Evolutionary conservation across 2,113 vertebrate genomes (phyloP).

Genomic region (Strix aluco): DNA sequence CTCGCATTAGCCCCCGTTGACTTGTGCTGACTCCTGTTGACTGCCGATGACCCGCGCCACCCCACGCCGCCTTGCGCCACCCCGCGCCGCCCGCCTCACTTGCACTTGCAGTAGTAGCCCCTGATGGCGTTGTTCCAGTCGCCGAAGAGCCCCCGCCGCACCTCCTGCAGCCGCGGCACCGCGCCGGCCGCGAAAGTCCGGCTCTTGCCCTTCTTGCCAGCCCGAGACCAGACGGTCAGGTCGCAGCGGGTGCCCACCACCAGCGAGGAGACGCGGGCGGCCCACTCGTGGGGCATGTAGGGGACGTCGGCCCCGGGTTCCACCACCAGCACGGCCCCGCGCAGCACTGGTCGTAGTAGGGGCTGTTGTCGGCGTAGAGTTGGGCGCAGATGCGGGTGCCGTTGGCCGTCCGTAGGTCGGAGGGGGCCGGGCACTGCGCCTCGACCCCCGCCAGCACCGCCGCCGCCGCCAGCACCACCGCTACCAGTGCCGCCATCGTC

Average conservation of each 20-base stretch:
- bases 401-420: not conserved
- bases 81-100: not conserved
- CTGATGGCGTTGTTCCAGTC: slow-evolving; percentile 76
- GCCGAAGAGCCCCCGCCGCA: slow-evolving; percentile 51
- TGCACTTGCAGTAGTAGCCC: slow-evolving; percentile 73
- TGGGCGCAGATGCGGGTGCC: slow-evolving; percentile 71
- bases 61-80: fast-evolving
- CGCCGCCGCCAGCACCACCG: not conserved
- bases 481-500: not conserved
- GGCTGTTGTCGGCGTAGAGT: slow-evolving; percentile 65
- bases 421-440: slow-evolving; percentile 59
- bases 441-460: not conserved
- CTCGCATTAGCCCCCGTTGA: fast-evolving
- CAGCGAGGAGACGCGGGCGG: slow-evolving; percentile 62
- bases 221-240: slow-evolving; percentile 71
- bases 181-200: not conserved
- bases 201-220: slow-evolving; percentile 45
- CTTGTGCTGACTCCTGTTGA: fast-evolving
- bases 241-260: slow-evolving; percentile 72
- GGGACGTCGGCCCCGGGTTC: slow-evolving; percentile 51
- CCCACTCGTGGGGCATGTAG: slow-evolving; percentile 59
- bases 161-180: slow-evolving; percentile 74
- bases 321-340: not conserved
- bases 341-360: slow-evolving; percentile 78
- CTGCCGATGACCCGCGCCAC: not conserved